Evolutionary conservation across 2,113 vertebrate species (phyloP).

Genomic region (Meleagris gallopavo): DNA sequence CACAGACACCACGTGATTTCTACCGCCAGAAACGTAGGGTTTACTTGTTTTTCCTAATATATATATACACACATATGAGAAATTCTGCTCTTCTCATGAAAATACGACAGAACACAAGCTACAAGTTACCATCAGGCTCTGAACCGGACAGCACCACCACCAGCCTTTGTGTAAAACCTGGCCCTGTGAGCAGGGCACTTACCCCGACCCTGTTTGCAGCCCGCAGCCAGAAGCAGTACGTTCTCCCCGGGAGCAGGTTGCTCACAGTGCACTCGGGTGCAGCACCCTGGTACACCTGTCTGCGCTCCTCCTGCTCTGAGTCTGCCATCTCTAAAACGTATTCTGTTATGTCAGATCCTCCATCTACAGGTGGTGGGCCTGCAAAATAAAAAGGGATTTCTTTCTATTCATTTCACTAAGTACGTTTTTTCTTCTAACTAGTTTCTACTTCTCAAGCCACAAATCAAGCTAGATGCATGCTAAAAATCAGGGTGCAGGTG

Average conservation of each 20-base stretch:
- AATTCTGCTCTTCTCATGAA: background rate
- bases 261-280: constrained; percentile 62
- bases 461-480: background rate
- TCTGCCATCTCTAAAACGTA: constrained; percentile 74
- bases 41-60: background rate
- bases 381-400: background rate
- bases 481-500: background rate
- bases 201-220: constrained; percentile 78
- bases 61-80: background rate
- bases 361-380: constrained; percentile 73
- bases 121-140: background rate
- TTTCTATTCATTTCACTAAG: background rate
- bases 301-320: constrained; percentile 46
- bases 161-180: no score
- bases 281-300: constrained; percentile 68
- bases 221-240: constrained; percentile 78
- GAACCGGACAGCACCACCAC: accelerated
- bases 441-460: background rate
- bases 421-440: background rate
- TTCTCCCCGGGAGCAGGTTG: constrained; percentile 76
- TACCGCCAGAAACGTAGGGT: background rate
- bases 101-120: background rate
- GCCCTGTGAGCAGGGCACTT: background rate
- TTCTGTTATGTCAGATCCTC: constrained; percentile 69
- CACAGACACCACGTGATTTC: background rate